These are phyloP conservation scores for Brachyalestes nurse DNA, from an alignment of 2,797 vertebrate species.

Conservation along the genomic window DNA sequence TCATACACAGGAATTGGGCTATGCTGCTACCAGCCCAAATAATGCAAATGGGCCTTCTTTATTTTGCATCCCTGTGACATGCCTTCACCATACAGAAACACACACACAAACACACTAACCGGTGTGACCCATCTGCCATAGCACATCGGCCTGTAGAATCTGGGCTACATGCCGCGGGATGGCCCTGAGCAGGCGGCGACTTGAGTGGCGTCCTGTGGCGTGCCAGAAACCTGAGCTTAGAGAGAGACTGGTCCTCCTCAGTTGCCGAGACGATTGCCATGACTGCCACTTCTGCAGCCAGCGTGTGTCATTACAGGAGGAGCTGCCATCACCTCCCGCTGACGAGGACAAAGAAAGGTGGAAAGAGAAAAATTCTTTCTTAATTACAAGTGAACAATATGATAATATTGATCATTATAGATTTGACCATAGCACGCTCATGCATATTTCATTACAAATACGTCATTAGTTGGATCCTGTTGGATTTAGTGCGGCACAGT, in stretches of 20 bases:
- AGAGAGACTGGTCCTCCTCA: conserved; percentile 91
- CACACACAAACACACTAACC: conserved; percentile 71
- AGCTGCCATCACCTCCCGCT: conserved; percentile 72
- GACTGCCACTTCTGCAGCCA: conserved; percentile 94
- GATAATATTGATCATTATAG: too few species aligned
- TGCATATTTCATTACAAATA: too few species aligned
- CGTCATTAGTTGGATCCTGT: too few species aligned
- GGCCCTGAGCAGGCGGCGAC: conserved; percentile 90
- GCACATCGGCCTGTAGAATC: conserved; percentile 95
- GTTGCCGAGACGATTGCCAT: conserved; percentile 92
- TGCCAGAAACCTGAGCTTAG: conserved; percentile 97
- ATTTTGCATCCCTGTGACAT: neutral
- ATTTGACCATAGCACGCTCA: too few species aligned
- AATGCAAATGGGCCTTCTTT: neutral
- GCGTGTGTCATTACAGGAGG: conserved; percentile 88
- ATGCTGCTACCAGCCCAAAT: neutral
- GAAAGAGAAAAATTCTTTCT: neutral
- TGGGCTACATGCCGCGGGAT: conserved; percentile 97
- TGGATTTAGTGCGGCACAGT: too few species aligned
- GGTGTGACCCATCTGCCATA: conserved; percentile 98
- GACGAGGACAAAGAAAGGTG: too few species aligned
- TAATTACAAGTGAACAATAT: too few species aligned
- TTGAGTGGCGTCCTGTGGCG: conserved; percentile 94
- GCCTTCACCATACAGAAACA: neutral
- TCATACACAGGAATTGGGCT: neutral